Evolutionary conservation across 2,113 vertebrate genomes (phyloP).

Genomic region (Glareola pratincola): DNA sequence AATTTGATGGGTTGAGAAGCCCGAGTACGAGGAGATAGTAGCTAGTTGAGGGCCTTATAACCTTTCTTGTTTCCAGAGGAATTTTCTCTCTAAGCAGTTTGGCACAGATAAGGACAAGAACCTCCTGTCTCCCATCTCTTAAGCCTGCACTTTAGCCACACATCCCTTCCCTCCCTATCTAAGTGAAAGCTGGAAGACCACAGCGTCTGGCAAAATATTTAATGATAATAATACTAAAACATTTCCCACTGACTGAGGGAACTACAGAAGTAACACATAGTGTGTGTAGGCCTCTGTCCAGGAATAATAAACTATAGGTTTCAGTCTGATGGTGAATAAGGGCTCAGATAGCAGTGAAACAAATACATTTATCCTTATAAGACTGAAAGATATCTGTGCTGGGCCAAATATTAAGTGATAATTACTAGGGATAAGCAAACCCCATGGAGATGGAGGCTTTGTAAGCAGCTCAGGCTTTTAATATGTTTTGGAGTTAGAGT

Average conservation of each 20-base stretch:
- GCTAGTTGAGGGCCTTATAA: neutral
- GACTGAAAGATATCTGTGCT: constrained; percentile 42
- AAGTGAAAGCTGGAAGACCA: constrained; percentile 35
- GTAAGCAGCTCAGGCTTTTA: constrained; percentile 49
- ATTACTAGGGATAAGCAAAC: constrained; percentile 64
- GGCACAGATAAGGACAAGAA: constrained; percentile 24
- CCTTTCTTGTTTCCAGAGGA: constrained; percentile 8
- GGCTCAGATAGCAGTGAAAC: constrained; percentile 64
- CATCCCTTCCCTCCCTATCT: constrained; percentile 18
- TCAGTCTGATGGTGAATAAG: constrained; percentile 33
- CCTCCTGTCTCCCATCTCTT: neutral
- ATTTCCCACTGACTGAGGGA: constrained; percentile 56
- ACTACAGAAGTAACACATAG: constrained; percentile 50
- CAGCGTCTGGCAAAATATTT: constrained; percentile 57
- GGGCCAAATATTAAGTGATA: constrained; percentile 71
- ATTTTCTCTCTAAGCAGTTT: constrained; percentile 17
- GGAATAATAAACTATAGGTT: constrained; percentile 65
- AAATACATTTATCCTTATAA: constrained; percentile 65
- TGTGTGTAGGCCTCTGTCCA: constrained; percentile 57
- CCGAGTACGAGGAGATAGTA: neutral
- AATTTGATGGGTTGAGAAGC: neutral
- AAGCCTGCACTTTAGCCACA: constrained; percentile 35
- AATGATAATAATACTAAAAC: constrained; percentile 58
- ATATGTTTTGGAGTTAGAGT: constrained; percentile 6
- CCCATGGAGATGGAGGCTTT: constrained; percentile 50